These are phyloP conservation scores for Micronycteris hirsuta DNA, from an alignment of 2,113 vertebrate species.

Conservation along the genomic window DNA sequence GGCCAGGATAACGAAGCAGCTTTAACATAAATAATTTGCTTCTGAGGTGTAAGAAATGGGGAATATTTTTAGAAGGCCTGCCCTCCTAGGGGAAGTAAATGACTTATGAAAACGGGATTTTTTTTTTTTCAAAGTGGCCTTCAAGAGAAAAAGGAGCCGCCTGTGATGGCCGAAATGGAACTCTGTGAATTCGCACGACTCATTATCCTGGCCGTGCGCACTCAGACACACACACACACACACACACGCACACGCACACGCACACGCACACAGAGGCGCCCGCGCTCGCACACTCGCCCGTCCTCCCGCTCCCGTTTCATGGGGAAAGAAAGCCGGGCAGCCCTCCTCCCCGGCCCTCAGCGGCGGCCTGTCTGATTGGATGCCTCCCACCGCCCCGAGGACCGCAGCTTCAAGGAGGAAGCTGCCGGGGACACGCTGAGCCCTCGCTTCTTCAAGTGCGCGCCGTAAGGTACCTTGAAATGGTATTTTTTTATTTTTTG, in stretches of 20 bases:
- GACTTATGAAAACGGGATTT: slow-evolving; percentile 80
- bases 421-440: slow-evolving; percentile 79
- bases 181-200: slow-evolving; percentile 81
- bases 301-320: slow-evolving; percentile 63
- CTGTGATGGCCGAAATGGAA: slow-evolving; percentile 74
- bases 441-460: slow-evolving; percentile 76
- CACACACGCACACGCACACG: too few species aligned
- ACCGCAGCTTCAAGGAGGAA: slow-evolving; percentile 81
- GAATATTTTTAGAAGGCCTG: slow-evolving; percentile 81
- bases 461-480: slow-evolving; percentile 77
- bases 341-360: slow-evolving; percentile 78
- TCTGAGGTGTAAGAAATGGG: slow-evolving; percentile 76
- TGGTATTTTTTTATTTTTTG: slow-evolving; percentile 58
- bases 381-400: slow-evolving; percentile 79
- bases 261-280: background rate
- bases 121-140: slow-evolving; percentile 79
- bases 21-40: slow-evolving; percentile 84
- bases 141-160: slow-evolving; percentile 80
- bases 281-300: background rate
- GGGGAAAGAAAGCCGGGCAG: slow-evolving; percentile 27
- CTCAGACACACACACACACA: background rate
- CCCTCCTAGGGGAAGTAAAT: slow-evolving; percentile 82
- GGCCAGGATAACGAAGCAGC: slow-evolving; percentile 79
- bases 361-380: slow-evolving; percentile 81
- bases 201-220: slow-evolving; percentile 77